phyloP scores from a whole-genome alignment of 2,888 invertebrate species.

The Loripinus fragilis region DNA sequence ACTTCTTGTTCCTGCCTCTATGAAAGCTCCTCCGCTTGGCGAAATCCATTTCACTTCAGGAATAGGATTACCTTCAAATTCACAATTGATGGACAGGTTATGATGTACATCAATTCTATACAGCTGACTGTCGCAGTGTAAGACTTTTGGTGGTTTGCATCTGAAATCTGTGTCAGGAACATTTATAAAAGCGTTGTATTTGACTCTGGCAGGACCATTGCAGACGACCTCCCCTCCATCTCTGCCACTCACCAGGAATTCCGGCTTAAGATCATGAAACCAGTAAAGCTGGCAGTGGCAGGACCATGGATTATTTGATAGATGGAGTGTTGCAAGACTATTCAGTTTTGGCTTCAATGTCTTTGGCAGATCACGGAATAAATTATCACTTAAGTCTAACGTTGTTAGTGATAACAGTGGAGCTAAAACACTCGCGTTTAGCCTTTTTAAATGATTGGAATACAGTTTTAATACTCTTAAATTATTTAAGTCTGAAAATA shows the following conservation, averaged over 20 bases:
- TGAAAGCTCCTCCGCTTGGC: slow-evolving; percentile 49
- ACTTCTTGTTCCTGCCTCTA: slow-evolving; percentile 33
- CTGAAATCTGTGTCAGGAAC: slow-evolving; percentile 55
- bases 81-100: slow-evolving; percentile 51
- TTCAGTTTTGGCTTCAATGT: slow-evolving; percentile 51
- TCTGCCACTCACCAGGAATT: slow-evolving; percentile 35
- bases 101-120: slow-evolving; percentile 48
- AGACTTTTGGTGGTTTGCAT: slow-evolving; percentile 62
- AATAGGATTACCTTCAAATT: slow-evolving; percentile 61
- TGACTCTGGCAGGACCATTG: slow-evolving; percentile 55
- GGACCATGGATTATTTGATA: slow-evolving; percentile 65
- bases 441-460: slow-evolving; percentile 47
- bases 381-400: slow-evolving; percentile 62
- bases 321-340: slow-evolving; percentile 47
- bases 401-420: slow-evolving; percentile 47
- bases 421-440: slow-evolving; percentile 47
- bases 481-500: slow-evolving; percentile 49
- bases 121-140: slow-evolving; percentile 47
- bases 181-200: slow-evolving; percentile 49
- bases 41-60: slow-evolving; percentile 62
- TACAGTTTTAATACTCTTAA: slow-evolving; percentile 59
- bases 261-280: slow-evolving; percentile 51
- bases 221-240: slow-evolving; percentile 57
- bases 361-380: slow-evolving; percentile 50
- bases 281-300: slow-evolving; percentile 68